Evolutionary conservation across 2,888 invertebrate genomes (phyloP), one percentile per base, ranked within the genome.

Genomic region (Leucophenga maculata): DNA sequence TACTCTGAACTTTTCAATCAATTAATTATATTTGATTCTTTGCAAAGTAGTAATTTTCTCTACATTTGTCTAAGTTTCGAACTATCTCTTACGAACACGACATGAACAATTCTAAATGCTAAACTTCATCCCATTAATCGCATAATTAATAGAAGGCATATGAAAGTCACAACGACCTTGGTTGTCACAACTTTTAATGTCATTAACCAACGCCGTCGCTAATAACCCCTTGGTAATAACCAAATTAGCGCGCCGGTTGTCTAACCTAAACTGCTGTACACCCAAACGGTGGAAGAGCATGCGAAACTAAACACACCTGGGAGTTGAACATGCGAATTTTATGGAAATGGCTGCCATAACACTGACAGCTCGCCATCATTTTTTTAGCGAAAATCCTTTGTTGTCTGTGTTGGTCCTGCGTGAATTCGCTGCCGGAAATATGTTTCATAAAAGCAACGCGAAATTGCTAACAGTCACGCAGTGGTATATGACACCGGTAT

Each of bases 391-490:
- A 70, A 81, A 81, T 79, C 78, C 79, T 83, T 80, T 80, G 80
- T 80, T 80, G 83, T 83, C 82, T 81, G 74, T 72, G 14, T n/a
- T 59, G 31, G 14, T 16, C n/a, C 16, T 26, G n/a, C 31, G 48
- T 48, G 52, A 54, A 59, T 69, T 57, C 66, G 65, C 18, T 22
- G 54, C 67, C 20, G 32, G 50, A 64, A 68, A 39, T 59, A 48
- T 20, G 69, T 64, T 69, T 46, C 46, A 22, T 31, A 32, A 60
- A 54, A 32, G 32, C 52, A 69, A 65, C 69, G 68, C 66, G 57
- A 74, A 83, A 80, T 76, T 81, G 74, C 83, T 77, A 62, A 50
- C 67, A 60, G 72, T 72, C 80, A 80, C 80, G 80, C 80, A 83
- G 75, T 74, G 79, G 71, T 79, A 69, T 69, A 22, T 55, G 22